Evolutionary conservation across 2,888 invertebrate species (phyloP).

Genomic region (Tetrapedia diversipes): DNA sequence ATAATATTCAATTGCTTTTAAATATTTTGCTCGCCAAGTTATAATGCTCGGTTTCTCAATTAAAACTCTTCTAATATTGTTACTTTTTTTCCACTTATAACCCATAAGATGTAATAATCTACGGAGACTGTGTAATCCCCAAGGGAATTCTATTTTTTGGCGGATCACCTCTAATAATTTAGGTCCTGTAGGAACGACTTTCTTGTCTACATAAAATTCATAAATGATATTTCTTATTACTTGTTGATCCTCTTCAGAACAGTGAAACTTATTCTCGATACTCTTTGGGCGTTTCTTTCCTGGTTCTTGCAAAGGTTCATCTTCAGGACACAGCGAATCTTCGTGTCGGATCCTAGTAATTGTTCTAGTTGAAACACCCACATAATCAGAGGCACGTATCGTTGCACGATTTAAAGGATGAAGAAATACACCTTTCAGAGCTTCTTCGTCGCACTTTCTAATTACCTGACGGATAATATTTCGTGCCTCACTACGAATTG

Average conservation of each 20-base stretch:
- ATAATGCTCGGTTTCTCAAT: not conserved
- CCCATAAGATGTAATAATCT: not conserved
- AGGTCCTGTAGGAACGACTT: not conserved
- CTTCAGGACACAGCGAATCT: not conserved
- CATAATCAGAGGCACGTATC: not conserved
- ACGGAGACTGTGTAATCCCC: not conserved
- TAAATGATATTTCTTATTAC: conserved; percentile 9
- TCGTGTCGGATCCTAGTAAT: not conserved
- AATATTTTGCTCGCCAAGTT: not conserved
- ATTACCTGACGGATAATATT: not conserved
- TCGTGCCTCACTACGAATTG: not conserved
- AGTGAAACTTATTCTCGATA: not conserved
- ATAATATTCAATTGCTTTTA: not conserved
- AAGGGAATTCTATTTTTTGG: not conserved
- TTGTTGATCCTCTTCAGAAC: not conserved
- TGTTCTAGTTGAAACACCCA: not conserved
- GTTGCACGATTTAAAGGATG: not conserved
- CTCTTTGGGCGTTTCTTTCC: not conserved
- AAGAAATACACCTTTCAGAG: not conserved
- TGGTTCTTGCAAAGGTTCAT: not conserved
- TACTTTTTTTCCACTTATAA: not conserved
- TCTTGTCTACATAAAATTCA: not conserved
- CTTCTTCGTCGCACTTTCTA: conserved; percentile 2
- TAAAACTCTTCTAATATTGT: not conserved
- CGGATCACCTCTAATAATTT: not conserved